Evolutionary conservation across 2,888 invertebrate genomes (phyloP), one percentile per base, ranked within the genome.

Genomic region (Ypsolopha scabrella): DNA sequence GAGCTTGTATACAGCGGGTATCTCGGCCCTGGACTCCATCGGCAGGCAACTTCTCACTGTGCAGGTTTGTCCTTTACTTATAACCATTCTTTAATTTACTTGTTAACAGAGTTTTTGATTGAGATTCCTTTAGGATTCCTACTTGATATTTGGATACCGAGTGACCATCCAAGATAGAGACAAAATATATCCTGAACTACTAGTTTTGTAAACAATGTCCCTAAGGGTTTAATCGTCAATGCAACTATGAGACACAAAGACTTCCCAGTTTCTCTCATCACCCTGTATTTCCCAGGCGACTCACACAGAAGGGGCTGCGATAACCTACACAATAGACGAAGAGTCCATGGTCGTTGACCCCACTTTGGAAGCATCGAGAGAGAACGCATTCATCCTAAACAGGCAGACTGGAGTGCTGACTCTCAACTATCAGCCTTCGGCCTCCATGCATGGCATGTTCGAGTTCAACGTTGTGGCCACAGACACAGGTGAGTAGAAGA

Each of bases 361-460:
- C 0, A 72, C 82, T 10, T 67, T 90, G 35, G 68, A 68, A 7
- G 61, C 65, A 0, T 24, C 24, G 24, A 24, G 24, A 24, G 24
- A 24, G 4, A 61, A 65, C 0, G 81, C 87, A 1, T 88, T 90
- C 59, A 41, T 54, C 0, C 58, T 90, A 33, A 57, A 88, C 60
- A 41, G 59, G 0, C 54, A 58, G 6, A 76, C 76, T 0, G 91
- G 90, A 6, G 70, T 76, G 13, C 65, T 91, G 13, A 67, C 61
- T 0, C 71, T 90, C 24, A 83, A 80, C 60, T 88, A 90, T 50
- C 74, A 79, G 56, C 88, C 89, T 2, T 77, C 81, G 1, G 67
- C 71, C 7, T 73, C 76, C 51, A 90, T 90, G 90, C 79, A 79
- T 34, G 92, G 92, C 53, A 89, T 87, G 77, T 90, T 91, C 61